Percentiles rank a stretch among this genome's conserved stretches.
phyloP scores from a whole-genome alignment of 1,140 invertebrate species.

The Cyrtorhinus lividipennis region DNA sequence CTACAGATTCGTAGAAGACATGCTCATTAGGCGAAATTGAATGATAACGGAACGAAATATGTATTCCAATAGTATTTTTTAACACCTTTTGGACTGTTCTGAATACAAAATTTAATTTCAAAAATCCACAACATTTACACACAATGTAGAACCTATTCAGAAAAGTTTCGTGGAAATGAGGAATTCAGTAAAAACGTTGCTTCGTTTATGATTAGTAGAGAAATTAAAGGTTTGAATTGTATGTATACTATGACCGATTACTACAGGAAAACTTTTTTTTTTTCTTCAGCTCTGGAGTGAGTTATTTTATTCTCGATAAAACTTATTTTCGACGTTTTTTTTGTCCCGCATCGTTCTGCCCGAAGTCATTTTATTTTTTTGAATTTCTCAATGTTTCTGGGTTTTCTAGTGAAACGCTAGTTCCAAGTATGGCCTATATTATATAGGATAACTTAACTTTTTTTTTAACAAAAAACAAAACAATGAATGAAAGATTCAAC shows the following conservation, averaged over 20 bases:
- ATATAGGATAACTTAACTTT: conserved; percentile 19
- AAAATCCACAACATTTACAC: not conserved
- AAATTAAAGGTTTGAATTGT: not conserved
- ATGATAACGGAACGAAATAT: too few relatives aligned
- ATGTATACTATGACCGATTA: conserved; percentile 7
- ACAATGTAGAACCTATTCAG: too few relatives aligned
- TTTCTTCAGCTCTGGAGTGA: not conserved
- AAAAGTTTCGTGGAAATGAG: not conserved
- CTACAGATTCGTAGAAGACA: too few relatives aligned
- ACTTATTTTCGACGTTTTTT: too few relatives aligned
- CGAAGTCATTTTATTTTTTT: not conserved
- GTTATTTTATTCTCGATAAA: too few relatives aligned
- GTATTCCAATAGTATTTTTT: too few relatives aligned
- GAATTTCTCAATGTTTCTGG: not conserved
- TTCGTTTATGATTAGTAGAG: not conserved
- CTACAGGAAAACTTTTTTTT: not conserved
- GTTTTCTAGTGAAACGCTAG: conserved; percentile 7
- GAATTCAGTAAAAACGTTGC: not conserved
- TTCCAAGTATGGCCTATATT: conserved; percentile 18
- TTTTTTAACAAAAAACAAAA: conserved; percentile 7
- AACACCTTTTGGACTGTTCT: too few relatives aligned
- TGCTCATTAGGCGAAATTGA: too few relatives aligned
- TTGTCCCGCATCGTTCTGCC: too few relatives aligned
- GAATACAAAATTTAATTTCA: too few relatives aligned
- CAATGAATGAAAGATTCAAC: conserved; percentile 4